Evolutionary conservation across 2,888 invertebrate species (phyloP).

Genomic region (Eupithecia pulchellata): DNA sequence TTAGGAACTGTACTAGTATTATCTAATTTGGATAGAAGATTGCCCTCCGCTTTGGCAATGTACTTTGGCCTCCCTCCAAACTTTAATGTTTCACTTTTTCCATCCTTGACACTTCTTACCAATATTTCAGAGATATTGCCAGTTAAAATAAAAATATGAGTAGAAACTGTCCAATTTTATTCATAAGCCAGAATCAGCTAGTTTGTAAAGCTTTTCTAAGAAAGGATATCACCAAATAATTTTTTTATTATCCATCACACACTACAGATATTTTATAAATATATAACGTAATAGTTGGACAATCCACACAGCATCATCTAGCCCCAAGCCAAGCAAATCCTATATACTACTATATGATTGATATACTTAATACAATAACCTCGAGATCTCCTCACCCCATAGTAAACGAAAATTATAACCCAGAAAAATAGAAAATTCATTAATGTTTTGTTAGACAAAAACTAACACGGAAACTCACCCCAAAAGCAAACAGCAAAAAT

Average conservation of each 20-base stretch:
- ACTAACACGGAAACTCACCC: slow-evolving; percentile 40
- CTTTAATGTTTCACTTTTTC: slow-evolving; percentile 36
- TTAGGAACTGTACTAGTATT: slow-evolving; percentile 26
- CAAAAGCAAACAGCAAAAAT: slow-evolving; percentile 49
- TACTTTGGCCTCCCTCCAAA: slow-evolving; percentile 28
- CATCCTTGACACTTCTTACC: slow-evolving; percentile 29
- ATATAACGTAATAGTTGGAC: too few species aligned
- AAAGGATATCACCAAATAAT: slow-evolving; percentile 13
- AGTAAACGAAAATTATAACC: slow-evolving; percentile 12
- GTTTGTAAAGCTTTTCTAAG: slow-evolving; percentile 13
- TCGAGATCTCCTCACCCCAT: background rate
- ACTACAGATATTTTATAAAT: slow-evolving; percentile 1
- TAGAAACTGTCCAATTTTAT: slow-evolving; percentile 15
- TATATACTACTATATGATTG: too few species aligned
- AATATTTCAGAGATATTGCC: slow-evolving; percentile 35
- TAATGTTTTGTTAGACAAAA: slow-evolving; percentile 41
- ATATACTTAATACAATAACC: too few species aligned
- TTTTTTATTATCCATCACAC: slow-evolving; percentile 3
- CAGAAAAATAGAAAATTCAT: slow-evolving; percentile 1
- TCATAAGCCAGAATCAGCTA: background rate
- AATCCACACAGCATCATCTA: too few species aligned
- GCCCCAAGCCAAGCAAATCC: too few species aligned
- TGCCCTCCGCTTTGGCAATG: background rate
- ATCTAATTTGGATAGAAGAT: slow-evolving; percentile 37
- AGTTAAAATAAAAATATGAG: slow-evolving; percentile 37